Evolutionary conservation across 2,113 vertebrate genomes (phyloP).

Genomic region (Brachypteracias leptosomus): DNA sequence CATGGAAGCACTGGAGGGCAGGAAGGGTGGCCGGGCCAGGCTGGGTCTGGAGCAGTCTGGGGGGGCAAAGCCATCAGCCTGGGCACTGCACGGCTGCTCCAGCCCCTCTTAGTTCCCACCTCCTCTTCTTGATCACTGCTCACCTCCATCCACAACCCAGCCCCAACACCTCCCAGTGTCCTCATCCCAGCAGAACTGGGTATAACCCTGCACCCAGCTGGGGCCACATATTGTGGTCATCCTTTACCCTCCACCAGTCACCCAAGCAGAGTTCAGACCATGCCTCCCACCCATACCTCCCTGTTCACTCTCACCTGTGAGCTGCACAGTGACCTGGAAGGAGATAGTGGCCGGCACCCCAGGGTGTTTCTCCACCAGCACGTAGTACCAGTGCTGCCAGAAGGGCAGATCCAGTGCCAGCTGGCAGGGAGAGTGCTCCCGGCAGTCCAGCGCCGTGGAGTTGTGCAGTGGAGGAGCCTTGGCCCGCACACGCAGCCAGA

Average conservation of each 20-base stretch:
- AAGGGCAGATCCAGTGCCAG: slow-evolving; percentile 84
- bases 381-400: slow-evolving; percentile 98
- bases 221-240: accelerated
- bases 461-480: slow-evolving; percentile 95
- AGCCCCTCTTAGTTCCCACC: not conserved
- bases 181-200: not conserved
- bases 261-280: not conserved
- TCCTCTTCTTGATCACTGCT: not conserved
- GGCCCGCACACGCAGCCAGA: slow-evolving; percentile 88
- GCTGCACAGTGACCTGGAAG: slow-evolving; percentile 89
- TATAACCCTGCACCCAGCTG: not conserved
- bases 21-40: slow-evolving; percentile 75
- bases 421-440: slow-evolving; percentile 79
- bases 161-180: not conserved
- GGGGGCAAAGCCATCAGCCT: not conserved
- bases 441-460: slow-evolving; percentile 89
- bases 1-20: slow-evolving; percentile 82
- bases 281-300: not conserved
- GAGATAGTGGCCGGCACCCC: slow-evolving; percentile 75
- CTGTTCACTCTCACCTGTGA: slow-evolving; percentile 83
- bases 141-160: not conserved
- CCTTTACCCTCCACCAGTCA: not conserved
- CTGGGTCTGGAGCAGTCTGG: slow-evolving; percentile 89
- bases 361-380: slow-evolving; percentile 88
- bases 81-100: not conserved